Conservation (phyloP, 2,888 invertebrate genomes). For the Ametastegia equiseti region DNA sequence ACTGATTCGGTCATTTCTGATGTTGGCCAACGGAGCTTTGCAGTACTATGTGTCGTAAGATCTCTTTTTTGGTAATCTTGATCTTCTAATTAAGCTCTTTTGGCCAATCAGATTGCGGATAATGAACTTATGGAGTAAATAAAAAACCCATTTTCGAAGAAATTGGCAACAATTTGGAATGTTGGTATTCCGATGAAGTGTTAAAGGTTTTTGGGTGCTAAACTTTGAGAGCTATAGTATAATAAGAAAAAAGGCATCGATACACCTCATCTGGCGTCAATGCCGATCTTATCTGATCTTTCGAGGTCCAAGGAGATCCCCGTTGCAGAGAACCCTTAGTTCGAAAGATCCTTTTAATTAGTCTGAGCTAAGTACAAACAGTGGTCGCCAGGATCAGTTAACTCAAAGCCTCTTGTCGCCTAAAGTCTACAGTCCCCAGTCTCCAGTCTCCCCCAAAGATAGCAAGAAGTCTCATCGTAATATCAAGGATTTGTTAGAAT, state of each 20-base stretch:
- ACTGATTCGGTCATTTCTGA: too few species aligned
- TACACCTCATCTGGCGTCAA: conserved; percentile 62
- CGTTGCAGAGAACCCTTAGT: conserved; percentile 54
- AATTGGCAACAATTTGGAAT: neutral
- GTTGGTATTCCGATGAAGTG: neutral
- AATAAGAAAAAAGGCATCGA: conserved; percentile 21
- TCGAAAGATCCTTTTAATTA: conserved; percentile 74
- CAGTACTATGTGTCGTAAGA: too few species aligned
- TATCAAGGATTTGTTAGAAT: conserved; percentile 43
- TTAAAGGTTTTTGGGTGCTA: neutral
- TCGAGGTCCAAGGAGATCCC: conserved; percentile 27
- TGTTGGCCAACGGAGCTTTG: too few species aligned
- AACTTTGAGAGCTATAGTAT: neutral
- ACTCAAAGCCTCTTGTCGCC: conserved; percentile 39
- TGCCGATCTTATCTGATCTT: conserved; percentile 63
- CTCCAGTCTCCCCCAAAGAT: conserved; percentile 11
- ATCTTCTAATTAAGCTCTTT: too few species aligned
- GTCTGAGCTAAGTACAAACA: conserved; percentile 64
- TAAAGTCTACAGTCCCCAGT: neutral
- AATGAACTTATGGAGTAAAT: too few species aligned
- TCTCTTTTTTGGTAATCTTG: too few species aligned
- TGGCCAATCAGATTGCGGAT: too few species aligned
- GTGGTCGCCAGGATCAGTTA: conserved; percentile 57
- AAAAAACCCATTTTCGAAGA: neutral
- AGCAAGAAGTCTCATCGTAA: conserved; percentile 38